Base-by-base conservation (phyloP, 2,888 invertebrate species). In the Tholera decimalis region DNA sequence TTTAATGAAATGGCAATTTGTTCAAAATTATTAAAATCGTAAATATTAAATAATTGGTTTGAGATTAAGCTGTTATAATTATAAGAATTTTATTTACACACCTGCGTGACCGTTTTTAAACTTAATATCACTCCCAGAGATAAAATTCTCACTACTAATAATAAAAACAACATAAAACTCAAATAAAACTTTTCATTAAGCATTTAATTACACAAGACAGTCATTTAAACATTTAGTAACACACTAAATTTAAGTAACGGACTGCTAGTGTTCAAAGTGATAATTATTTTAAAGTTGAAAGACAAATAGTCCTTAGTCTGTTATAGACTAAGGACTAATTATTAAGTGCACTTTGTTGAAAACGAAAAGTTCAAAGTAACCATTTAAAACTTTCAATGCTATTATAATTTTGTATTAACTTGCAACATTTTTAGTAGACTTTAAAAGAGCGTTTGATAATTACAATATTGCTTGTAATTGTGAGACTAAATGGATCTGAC, bases 281-380 rank as follows among this genome's bases (percentile, higher is more conserved):
- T n/a, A 37, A 35, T 30, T 35, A 43, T 61, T 53, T 9, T 13
- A 7, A 60, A 71, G 24, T 68, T 43, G 24, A 47, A 65, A 39
- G 15, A 68, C 30, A 18, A 15, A 68, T 30, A 58, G 4, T 7
- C 28, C 35, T 50, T 60, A 60, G n/a, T n/a, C n/a, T 51, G 37
- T 4, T 61, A 37, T 20, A 22, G 24, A 54, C 41, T 26, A 43
- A 53, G 13, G 41, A 37, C 20, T 60, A 54, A 43, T 43, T 54
- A 43, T 43, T 54, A 71, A 37, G 20, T 61, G 47, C 41, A 54
- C 35, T 61, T 28, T 61, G 20, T 28, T 54, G 35, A 47, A 49
- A 61, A 60, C n/a, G n/a, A 13, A 37, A 43, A n/a, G 72, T 60
- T 70, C 53, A 68, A 70, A 47, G 28, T 20, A 35, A 60, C 41